Base-by-base conservation (phyloP, 2,113 vertebrate species). In the Nycticryphes semicollaris region DNA sequence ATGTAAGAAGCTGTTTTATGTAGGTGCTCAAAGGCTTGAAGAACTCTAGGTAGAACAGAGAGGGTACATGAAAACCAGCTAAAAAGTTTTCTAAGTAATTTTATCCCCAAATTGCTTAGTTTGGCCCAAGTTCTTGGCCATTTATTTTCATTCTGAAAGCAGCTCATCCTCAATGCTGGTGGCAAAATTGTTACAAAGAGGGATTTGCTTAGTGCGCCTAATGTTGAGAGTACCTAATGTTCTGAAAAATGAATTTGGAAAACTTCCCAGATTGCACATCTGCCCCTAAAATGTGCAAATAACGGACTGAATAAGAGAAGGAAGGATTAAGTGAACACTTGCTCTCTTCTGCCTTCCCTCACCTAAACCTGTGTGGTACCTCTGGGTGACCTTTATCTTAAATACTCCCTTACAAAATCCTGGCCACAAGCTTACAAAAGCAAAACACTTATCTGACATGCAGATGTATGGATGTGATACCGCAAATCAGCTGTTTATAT, bases 191-290 rank as follows among this genome's bases (percentile, higher is more conserved):
- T 94, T 96, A 93, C 94, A 96, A 96, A 93, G 94, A 94, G 82
- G 64, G 56, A 93, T 95, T 94, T 97, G 82, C 79, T 96, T 84
- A 86, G 87, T 72, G 48, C 2, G 22, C 68, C 93, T 96, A 94
- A 93, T 24, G 51, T 78, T 94, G 89, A 96, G 82, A 91, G 86
- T 72, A 97, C 96, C 96, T 97, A 96, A 97, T 97, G 96, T 96
- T 95, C 96, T 96, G 92, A 96, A 97, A 97, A 97, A 97, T 96
- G 68, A 94, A 91, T 91, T 88, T 97, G 97, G 97, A 97, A 96
- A 84, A 94, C 70, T 84, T 97, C 93, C 80, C 87, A 92, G 87
- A 56, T 77, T 84, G 17, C 64, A 93, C 92, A 87, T 90, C 89
- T 92, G 87, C 86, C 93, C 89, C 57, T 74, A 93, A 91, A 96